These are phyloP conservation scores for Sceloporus tristichus DNA, from an alignment of 2,113 vertebrate species.

Conservation along the genomic window DNA sequence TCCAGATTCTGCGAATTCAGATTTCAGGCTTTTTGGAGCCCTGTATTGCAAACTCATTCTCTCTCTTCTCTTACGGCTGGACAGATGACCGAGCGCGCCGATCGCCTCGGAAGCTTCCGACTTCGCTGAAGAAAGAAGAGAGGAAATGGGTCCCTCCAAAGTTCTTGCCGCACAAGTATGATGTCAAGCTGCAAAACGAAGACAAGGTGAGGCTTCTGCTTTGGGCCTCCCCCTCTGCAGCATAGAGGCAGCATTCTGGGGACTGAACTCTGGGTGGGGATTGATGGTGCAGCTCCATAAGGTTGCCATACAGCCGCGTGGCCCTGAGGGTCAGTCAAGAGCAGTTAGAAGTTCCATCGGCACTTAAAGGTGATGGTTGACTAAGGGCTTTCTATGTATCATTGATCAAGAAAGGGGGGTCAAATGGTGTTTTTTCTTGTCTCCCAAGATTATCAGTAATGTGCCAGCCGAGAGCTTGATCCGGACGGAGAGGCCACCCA, in stretches of 20 bases:
- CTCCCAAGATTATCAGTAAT: conserved; percentile 89
- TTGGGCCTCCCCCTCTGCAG: not conserved
- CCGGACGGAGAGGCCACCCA: conserved; percentile 94
- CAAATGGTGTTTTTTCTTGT: conserved; percentile 24
- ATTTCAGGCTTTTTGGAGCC: too few relatives aligned
- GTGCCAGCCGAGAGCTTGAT: conserved; percentile 92
- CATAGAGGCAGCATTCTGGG: too few relatives aligned
- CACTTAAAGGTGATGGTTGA: not conserved
- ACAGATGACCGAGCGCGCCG: conserved; percentile 93
- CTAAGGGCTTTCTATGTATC: not conserved
- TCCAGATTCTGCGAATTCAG: too few relatives aligned
- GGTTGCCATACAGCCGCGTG: not conserved
- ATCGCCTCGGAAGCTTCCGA: conserved; percentile 94
- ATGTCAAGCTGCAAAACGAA: conserved; percentile 93
- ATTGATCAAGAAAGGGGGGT: not conserved
- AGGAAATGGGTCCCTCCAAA: conserved; percentile 97
- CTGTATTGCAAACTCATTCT: conserved; percentile 14
- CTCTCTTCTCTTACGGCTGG: conserved; percentile 35
- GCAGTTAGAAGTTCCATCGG: too few relatives aligned
- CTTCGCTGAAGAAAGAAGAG: conserved; percentile 93
- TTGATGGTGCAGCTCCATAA: not conserved
- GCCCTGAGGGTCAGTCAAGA: not conserved
- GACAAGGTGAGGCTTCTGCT: conserved; percentile 86
- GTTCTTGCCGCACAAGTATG: conserved; percentile 96
- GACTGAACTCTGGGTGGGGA: not conserved